phyloP scores from a whole-genome alignment of 2,113 vertebrate species.

The Zosterops japonicus region DNA sequence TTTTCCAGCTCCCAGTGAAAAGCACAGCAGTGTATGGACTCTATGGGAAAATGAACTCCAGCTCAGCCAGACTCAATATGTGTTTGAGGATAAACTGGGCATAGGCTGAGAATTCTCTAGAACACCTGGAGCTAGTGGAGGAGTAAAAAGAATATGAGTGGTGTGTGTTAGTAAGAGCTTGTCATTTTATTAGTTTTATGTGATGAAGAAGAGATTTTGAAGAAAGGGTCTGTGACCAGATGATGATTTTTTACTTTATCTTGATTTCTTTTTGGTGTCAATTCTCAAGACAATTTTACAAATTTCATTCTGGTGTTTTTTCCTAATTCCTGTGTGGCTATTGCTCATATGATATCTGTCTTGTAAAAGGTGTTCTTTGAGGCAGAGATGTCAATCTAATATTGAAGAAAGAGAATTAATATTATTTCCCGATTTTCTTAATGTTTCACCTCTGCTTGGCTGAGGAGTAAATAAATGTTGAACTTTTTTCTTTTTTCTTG shows the following conservation, averaged over 20 bases:
- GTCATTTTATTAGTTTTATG: neutral
- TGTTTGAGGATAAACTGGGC: neutral
- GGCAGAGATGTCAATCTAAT: rapidly evolving
- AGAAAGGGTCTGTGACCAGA: neutral
- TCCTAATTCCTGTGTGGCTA: neutral
- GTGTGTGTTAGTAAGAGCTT: neutral
- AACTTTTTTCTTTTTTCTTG: neutral
- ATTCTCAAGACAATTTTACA: neutral
- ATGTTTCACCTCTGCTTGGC: neutral
- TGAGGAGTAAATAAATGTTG: neutral
- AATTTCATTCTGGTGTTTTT: neutral
- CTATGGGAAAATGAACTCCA: neutral
- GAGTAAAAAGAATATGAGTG: neutral
- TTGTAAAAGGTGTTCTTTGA: neutral
- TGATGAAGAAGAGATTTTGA: neutral
- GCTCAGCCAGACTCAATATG: neutral
- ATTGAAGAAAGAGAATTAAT: neutral
- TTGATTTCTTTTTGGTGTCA: neutral
- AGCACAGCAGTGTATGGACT: neutral
- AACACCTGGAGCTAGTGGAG: neutral
- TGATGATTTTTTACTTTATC: neutral
- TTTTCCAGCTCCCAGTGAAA: neutral
- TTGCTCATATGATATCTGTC: neutral
- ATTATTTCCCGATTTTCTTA: neutral
- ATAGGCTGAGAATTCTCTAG: neutral